Conservation (phyloP, 2,113 vertebrate species). For the Furnarius figulus region DNA sequence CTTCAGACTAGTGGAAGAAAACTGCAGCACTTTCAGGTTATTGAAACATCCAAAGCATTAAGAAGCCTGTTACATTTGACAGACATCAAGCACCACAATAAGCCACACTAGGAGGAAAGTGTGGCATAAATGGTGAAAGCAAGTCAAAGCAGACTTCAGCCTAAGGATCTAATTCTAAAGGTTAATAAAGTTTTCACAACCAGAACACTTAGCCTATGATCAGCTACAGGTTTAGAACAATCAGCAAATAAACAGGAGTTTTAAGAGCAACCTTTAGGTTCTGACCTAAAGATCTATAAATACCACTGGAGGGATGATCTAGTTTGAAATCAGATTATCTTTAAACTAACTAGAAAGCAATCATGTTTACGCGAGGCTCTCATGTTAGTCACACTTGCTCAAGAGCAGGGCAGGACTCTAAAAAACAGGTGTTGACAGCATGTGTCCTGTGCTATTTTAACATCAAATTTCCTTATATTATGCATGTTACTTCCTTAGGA, state of each 20-base stretch:
- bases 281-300: neutral
- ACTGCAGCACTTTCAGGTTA: neutral
- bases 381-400: neutral
- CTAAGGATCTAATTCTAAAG: neutral
- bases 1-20: neutral
- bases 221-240: neutral
- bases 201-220: neutral
- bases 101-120: neutral
- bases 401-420: neutral
- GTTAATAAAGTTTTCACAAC: neutral
- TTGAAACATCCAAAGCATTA: neutral
- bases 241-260: neutral
- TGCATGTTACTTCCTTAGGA: neutral
- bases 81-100: neutral
- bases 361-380: neutral
- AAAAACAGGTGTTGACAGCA: neutral
- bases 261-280: neutral
- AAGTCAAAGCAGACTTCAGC: neutral
- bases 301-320: neutral
- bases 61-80: neutral
- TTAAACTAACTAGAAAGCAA: conserved; percentile 15
- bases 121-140: neutral
- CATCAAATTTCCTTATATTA: neutral
- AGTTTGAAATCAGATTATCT: conserved; percentile 4
- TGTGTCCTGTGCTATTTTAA: neutral